These are phyloP conservation scores for Luperina testacea DNA, from an alignment of 2,888 invertebrate species.

Conservation along the genomic window DNA sequence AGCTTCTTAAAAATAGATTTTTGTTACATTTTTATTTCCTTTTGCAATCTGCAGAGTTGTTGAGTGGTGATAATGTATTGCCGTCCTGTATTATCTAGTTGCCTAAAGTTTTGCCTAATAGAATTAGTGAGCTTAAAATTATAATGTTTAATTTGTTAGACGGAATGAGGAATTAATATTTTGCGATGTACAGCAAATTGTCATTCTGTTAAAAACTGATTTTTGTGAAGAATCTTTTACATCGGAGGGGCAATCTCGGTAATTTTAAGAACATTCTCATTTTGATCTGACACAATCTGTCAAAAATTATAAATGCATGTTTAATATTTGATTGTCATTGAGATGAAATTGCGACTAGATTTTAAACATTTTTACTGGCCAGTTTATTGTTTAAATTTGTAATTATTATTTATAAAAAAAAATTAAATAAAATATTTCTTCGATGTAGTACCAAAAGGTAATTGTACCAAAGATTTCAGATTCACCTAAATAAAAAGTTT, in stretches of 20 bases:
- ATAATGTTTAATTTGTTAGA: not conserved
- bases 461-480: slow-evolving; percentile 23
- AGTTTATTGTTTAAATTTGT: not conserved
- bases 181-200: not conserved
- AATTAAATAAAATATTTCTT: slow-evolving; percentile 2
- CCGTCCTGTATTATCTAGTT: slow-evolving; percentile 57
- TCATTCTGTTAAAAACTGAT: not conserved
- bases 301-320: not conserved
- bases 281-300: not conserved
- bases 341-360: not conserved
- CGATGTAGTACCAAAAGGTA: not conserved
- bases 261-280: not conserved
- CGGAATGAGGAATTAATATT: not conserved
- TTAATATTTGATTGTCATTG: not conserved
- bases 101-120: not conserved
- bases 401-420: not conserved
- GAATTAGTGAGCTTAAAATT: slow-evolving; percentile 15
- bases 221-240: not conserved
- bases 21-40: not conserved
- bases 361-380: not conserved
- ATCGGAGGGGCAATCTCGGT: not conserved
- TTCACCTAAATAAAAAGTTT: slow-evolving; percentile 9
- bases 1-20: slow-evolving; percentile 9
- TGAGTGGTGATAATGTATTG: slow-evolving; percentile 18
- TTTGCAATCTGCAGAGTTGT: slow-evolving; percentile 23